Percentiles rank a stretch among this genome's conserved stretches.
Conservation (phyloP, 2,888 invertebrate genomes). For the Hydraecia micacea region DNA sequence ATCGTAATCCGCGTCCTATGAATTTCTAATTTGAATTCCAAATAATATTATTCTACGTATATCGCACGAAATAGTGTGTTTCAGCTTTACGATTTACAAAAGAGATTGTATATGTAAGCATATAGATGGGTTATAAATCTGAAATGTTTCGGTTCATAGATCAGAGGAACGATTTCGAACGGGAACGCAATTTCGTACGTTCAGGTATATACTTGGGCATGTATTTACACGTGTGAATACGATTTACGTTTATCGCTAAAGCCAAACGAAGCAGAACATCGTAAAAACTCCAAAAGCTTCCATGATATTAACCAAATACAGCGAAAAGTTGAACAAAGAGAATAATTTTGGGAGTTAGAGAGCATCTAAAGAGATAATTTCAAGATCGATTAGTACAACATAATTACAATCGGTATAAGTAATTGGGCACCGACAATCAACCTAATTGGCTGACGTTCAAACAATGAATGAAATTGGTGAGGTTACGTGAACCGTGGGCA, state of each 20-base stretch:
- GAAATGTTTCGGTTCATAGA: constrained; percentile 57
- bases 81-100: constrained; percentile 50
- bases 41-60: constrained; percentile 57
- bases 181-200: constrained; percentile 40
- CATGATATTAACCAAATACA: constrained; percentile 27
- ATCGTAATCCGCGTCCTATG: constrained; percentile 72
- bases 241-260: constrained; percentile 54
- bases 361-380: constrained; percentile 10
- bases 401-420: constrained; percentile 42
- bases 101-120: constrained; percentile 46
- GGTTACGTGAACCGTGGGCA: constrained; percentile 52
- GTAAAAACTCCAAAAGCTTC: constrained; percentile 25
- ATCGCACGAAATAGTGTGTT: constrained; percentile 43
- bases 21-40: constrained; percentile 71
- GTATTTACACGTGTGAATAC: constrained; percentile 44
- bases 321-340: background rate
- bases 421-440: constrained; percentile 56
- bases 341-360: background rate
- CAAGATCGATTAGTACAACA: constrained; percentile 21
- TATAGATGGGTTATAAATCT: constrained; percentile 52
- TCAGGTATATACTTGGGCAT: constrained; percentile 41
- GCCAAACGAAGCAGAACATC: constrained; percentile 35
- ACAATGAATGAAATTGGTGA: constrained; percentile 63
- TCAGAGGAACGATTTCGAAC: constrained; percentile 42
- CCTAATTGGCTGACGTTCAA: constrained; percentile 57